Conservation (phyloP, 1,140 invertebrate species). For the Watersipora subatra region DNA sequence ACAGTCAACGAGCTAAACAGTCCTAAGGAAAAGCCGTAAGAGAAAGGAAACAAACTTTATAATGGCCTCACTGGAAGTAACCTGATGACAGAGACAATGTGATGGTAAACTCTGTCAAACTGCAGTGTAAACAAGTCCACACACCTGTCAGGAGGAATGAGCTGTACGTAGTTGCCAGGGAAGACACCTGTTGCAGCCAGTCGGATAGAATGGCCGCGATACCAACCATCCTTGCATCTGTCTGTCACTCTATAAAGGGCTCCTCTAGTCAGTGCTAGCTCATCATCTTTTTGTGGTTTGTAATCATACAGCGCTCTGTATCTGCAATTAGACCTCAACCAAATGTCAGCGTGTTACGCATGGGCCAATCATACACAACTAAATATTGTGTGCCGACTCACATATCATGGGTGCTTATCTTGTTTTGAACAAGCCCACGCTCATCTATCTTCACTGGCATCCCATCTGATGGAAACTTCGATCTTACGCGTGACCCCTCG, state of each 20-base stretch:
- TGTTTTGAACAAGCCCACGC: neutral
- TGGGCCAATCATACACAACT: neutral
- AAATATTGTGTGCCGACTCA: neutral
- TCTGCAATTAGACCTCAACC: constrained; percentile 19
- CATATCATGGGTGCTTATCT: neutral
- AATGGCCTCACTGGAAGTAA: too few species aligned
- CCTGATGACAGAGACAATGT: too few species aligned
- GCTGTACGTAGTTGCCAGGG: constrained; percentile 37
- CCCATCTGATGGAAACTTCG: too few species aligned
- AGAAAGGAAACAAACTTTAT: too few species aligned
- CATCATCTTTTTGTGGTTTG: constrained; percentile 34
- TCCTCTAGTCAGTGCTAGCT: constrained; percentile 31
- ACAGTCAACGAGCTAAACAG: too few species aligned
- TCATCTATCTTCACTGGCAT: too few species aligned
- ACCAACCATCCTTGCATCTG: constrained; percentile 38
- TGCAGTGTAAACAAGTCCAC: too few species aligned
- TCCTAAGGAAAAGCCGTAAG: too few species aligned
- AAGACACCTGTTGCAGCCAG: constrained; percentile 28
- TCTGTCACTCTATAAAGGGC: constrained; percentile 34
- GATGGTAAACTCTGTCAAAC: too few species aligned
- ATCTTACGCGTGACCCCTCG: too few species aligned
- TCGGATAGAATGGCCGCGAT: constrained; percentile 41
- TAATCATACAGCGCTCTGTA: constrained; percentile 36
- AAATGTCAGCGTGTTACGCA: neutral
- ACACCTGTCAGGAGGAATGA: constrained; percentile 1